Evolutionary conservation across 2,888 invertebrate species (phyloP).

Genomic region (Salticus scenicus): DNA sequence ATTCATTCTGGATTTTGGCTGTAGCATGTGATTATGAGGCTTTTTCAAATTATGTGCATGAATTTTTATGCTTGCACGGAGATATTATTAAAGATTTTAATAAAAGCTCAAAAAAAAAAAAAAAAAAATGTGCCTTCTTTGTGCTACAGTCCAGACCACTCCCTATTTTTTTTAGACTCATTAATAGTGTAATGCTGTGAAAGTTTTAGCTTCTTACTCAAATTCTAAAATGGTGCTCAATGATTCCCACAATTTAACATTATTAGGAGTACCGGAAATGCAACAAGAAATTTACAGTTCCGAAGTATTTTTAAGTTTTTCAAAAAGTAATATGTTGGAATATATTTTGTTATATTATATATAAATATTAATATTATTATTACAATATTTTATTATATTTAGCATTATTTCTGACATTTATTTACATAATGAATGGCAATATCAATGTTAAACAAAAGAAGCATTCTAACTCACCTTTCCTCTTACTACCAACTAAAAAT

Average conservation of each 20-base stretch:
- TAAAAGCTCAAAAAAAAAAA: too few relatives aligned
- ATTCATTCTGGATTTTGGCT: too few relatives aligned
- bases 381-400: neutral
- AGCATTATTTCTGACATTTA: neutral
- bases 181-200: neutral
- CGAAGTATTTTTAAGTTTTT: neutral
- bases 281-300: conserved; percentile 7
- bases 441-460: neutral
- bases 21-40: too few relatives aligned
- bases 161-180: neutral
- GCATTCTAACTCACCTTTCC: neutral
- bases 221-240: neutral
- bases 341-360: neutral
- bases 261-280: neutral
- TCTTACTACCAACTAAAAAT: neutral
- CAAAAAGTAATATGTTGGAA: neutral
- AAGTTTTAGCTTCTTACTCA: neutral
- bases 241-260: neutral
- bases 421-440: neutral
- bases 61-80: too few relatives aligned
- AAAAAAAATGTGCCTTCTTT: too few relatives aligned
- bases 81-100: too few relatives aligned
- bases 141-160: too few relatives aligned
- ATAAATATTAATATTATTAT: neutral
- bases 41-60: too few relatives aligned